Evolutionary conservation across 1,140 invertebrate species (phyloP).

Genomic region (Drosophila neocordata): DNA sequence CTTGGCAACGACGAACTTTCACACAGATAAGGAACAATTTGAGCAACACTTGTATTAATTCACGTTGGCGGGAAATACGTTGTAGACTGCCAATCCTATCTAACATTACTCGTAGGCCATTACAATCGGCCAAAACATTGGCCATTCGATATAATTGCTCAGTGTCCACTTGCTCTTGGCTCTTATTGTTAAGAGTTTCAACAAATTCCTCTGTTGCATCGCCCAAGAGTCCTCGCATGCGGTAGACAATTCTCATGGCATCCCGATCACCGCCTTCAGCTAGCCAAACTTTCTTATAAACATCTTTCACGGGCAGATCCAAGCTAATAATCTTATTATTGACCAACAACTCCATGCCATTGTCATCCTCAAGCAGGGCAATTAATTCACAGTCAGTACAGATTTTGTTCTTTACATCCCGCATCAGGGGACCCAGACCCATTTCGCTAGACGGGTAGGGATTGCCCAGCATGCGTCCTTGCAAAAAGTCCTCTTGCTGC

Average conservation of each 20-base stretch:
- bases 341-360: conserved; percentile 99
- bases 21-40: conserved; percentile 93
- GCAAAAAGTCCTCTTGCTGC: conserved; percentile 99
- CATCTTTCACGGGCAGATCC: conserved; percentile 97
- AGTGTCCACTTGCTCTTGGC: conserved; percentile 95
- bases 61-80: conserved; percentile 89
- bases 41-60: conserved; percentile 91
- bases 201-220: conserved; percentile 99
- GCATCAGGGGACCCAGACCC: conserved; percentile 97
- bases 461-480: conserved; percentile 98
- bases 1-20: conserved; percentile 89
- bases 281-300: conserved; percentile 94
- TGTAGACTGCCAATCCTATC: conserved; percentile 86
- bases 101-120: conserved; percentile 92
- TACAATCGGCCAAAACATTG: conserved; percentile 90
- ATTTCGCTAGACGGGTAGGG: conserved; percentile 97
- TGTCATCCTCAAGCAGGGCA: conserved; percentile 97
- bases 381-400: conserved; percentile 98
- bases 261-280: conserved; percentile 93
- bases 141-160: conserved; percentile 94
- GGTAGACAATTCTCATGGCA: conserved; percentile 99
- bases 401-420: conserved; percentile 99
- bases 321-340: conserved; percentile 99
- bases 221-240: conserved; percentile 97
- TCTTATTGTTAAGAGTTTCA: conserved; percentile 94